Evolutionary conservation across 2,888 invertebrate species (phyloP).

Genomic region (Drosophila mayaguana): DNA sequence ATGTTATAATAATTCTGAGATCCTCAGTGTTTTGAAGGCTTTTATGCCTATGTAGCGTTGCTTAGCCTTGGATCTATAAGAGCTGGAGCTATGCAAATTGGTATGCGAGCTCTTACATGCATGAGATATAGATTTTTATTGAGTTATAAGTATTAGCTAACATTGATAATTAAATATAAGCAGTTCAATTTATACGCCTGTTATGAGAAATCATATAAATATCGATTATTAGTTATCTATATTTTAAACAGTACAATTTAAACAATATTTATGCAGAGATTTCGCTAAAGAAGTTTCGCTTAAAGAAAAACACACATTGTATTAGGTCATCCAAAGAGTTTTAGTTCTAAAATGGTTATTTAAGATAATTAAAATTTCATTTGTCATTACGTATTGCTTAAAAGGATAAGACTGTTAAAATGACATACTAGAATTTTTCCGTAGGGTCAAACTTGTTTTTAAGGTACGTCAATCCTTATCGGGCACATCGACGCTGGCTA

Average conservation of each 20-base stretch:
- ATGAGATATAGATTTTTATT: not conserved
- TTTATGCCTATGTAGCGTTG: too few relatives aligned
- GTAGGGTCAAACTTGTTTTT: not conserved
- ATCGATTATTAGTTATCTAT: too few relatives aligned
- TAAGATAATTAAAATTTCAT: not conserved
- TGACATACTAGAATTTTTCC: not conserved
- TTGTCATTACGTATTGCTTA: not conserved
- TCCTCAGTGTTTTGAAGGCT: not conserved
- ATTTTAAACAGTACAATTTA: too few relatives aligned
- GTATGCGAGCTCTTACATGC: not conserved
- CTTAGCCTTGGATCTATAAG: not conserved
- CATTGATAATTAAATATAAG: not conserved
- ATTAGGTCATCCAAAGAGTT: not conserved
- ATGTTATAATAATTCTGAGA: not conserved
- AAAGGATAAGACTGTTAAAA: not conserved
- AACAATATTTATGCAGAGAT: too few relatives aligned
- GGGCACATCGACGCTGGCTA: constrained; percentile 57
- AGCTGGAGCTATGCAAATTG: too few relatives aligned
- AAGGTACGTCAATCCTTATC: not conserved
- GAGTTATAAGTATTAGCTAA: not conserved
- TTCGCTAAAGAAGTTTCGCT: too few relatives aligned
- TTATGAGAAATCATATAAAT: not conserved
- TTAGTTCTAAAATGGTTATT: not conserved
- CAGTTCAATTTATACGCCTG: not conserved
- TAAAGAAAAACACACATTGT: not conserved